Percentiles rank a stretch among this genome's conserved stretches.
Evolutionary conservation across 2,797 vertebrate genomes (phyloP).

Genomic region (Sarcoramphus papa): DNA sequence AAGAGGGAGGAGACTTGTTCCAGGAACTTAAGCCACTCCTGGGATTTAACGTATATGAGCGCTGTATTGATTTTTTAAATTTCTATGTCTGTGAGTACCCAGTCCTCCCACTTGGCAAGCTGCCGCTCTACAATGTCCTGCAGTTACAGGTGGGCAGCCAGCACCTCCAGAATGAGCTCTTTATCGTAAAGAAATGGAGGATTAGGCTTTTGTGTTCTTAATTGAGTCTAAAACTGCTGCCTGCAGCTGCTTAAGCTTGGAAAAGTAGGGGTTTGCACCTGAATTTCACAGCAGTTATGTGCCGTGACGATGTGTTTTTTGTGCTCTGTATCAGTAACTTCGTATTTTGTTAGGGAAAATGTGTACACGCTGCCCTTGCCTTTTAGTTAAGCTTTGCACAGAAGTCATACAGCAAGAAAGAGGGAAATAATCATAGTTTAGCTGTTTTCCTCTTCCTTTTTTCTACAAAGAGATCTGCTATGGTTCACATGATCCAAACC

Average conservation of each 20-base stretch:
- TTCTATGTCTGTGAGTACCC: neutral
- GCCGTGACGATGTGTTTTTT: fast-evolving
- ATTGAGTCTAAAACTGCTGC: neutral
- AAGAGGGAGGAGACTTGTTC: neutral
- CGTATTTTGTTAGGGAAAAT: neutral
- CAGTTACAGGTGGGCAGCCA: neutral
- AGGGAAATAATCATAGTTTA: neutral
- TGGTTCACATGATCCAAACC: neutral
- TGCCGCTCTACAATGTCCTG: neutral
- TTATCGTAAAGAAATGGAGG: neutral
- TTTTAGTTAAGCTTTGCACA: neutral
- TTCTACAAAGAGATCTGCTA: neutral
- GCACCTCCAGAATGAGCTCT: neutral
- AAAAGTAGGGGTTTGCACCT: neutral
- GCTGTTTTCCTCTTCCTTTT: neutral
- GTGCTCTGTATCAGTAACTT: neutral
- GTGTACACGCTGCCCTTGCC: fast-evolving
- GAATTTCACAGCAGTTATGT: neutral
- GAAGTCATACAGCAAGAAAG: neutral
- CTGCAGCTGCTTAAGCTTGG: neutral
- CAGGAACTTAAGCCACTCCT: neutral
- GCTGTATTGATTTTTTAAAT: neutral
- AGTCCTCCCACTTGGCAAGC: neutral
- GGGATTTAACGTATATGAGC: neutral
- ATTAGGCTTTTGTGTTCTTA: neutral